Evolutionary conservation across 2,797 vertebrate genomes (phyloP).

Genomic region (Scolopax rusticola): DNA sequence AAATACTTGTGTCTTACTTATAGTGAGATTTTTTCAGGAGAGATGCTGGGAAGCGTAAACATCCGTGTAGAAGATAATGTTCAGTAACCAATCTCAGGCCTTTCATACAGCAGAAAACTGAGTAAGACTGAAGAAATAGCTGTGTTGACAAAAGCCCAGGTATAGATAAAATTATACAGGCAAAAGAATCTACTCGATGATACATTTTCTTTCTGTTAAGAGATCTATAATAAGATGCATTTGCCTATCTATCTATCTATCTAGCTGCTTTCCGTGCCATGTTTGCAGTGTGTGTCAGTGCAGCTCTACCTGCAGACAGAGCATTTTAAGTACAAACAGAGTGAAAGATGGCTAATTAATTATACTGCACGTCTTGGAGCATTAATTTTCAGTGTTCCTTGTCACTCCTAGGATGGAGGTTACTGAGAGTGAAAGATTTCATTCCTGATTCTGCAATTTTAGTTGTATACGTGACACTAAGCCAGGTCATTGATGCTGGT

Average conservation of each 20-base stretch:
- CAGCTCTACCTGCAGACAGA: neutral
- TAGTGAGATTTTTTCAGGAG: neutral
- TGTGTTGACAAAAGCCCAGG: neutral
- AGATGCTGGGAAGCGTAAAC: neutral
- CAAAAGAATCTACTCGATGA: neutral
- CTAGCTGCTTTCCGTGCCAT: neutral
- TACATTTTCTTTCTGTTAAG: neutral
- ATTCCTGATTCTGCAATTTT: neutral
- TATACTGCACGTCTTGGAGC: neutral
- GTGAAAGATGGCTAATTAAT: neutral
- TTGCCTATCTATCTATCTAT: neutral
- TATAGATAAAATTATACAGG: neutral
- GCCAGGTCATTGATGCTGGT: fast-evolving
- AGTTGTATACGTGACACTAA: neutral
- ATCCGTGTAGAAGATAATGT: neutral
- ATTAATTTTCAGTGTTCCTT: neutral
- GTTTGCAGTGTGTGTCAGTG: neutral
- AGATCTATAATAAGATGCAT: neutral
- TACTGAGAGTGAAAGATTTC: neutral
- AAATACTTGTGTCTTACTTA: constrained; percentile 22
- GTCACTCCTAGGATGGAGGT: neutral
- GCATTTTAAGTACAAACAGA: neutral
- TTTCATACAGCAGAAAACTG: neutral
- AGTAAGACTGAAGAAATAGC: neutral
- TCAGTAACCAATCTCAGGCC: neutral